Conservation (phyloP, 2,797 vertebrate species). For the Pitangus sulphuratus region DNA sequence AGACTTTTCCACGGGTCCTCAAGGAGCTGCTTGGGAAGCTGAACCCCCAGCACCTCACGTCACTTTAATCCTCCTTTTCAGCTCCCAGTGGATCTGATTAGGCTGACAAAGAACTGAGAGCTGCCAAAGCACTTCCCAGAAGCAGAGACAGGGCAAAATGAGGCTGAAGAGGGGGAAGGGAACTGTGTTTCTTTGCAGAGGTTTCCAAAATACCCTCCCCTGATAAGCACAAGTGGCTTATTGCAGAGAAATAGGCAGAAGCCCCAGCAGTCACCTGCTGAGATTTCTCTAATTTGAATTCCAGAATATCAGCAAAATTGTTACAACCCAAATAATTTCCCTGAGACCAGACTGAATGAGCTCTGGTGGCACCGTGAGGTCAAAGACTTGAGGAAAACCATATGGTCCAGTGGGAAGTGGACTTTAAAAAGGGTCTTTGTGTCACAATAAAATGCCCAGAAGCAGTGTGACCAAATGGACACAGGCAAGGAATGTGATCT, state of each 20-base stretch:
- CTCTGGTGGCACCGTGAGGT: not conserved
- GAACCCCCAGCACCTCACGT: constrained; percentile 7
- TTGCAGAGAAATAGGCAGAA: constrained; percentile 16
- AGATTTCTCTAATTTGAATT: constrained; percentile 23
- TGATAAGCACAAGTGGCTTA: not conserved
- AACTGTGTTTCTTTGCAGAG: not conserved
- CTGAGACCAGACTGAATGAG: not conserved
- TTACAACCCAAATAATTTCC: not conserved
- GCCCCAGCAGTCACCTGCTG: not conserved
- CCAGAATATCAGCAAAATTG: not conserved
- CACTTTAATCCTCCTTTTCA: constrained; percentile 6
- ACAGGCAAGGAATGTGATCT: fast-evolving
- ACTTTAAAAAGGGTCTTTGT: not conserved
- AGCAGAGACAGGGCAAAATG: not conserved
- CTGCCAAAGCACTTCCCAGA: not conserved
- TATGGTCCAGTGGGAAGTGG: not conserved
- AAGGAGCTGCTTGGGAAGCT: not conserved
- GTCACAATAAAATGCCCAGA: not conserved
- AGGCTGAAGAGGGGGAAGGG: not conserved
- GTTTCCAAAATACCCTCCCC: not conserved
- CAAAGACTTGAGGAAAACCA: not conserved
- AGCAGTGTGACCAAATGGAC: not conserved
- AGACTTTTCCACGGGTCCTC: not conserved
- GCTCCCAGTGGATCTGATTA: constrained; percentile 52
- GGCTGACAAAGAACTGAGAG: constrained; percentile 43